Evolutionary conservation across 2,888 invertebrate genomes (phyloP), one percentile per base, ranked within the genome.

Genomic region (Neoitamus cyanurus): DNA sequence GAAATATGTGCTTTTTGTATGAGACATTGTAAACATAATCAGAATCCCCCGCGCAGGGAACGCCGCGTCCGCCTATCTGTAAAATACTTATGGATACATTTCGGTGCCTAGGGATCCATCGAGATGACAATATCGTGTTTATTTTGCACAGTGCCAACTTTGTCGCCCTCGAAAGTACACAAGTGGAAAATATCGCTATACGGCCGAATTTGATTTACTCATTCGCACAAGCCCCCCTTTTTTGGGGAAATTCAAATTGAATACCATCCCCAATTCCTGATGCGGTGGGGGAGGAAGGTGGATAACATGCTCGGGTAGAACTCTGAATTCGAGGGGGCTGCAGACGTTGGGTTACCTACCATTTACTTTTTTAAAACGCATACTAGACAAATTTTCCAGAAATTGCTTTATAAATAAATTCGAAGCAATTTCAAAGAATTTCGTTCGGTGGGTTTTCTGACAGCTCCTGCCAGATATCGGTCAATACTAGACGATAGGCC

Each of bases 131-230:
- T 37, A 36, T 73, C 31, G 34, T 36, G 73, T 73, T 73, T 37
- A 37, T 36, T 20, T 36, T 34, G 15, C 15, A 73, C 31, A 25
- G 42, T 77, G 70, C 70, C 15, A 70, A 70, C 6, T 70, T 13
- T 15, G 36, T n/a, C 36, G 28, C 77, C 37, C 42, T 46, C 36
- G 7, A 77, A 42, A 77, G 58, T 34, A 77, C 46, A 36, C 37
- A 77, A 77, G 13, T 77, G 42, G 28, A 77, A 77, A 80, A 80
- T 80, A 80, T 80, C 80, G 58, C 42, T 80, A 15, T 80, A 80
- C 80, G 34, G 11, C 20, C 30, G 68, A 80, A 58, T 31, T 80
- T 58, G 68, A 58, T 80, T 68, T 68, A 80, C 80, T 80, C 80
- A 80, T 80, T 80, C 80, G 68, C 15, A 31, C 31, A 80, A 58